These are phyloP conservation scores for Melieria picta DNA, from an alignment of 2,888 invertebrate species.

Conservation along the genomic window DNA sequence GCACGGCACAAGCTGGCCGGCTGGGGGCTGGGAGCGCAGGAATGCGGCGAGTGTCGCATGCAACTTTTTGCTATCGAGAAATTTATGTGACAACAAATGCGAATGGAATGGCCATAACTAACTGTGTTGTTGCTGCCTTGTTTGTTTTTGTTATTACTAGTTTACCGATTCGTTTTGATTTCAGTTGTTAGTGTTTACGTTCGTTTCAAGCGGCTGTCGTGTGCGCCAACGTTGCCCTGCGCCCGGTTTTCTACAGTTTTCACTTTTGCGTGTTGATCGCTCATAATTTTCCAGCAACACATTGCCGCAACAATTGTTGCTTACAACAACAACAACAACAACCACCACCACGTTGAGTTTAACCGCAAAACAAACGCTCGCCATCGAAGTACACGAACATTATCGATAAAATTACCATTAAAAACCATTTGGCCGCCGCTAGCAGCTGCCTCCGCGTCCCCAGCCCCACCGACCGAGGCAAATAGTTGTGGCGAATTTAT, in stretches of 20 bases:
- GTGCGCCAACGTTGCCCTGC: neutral
- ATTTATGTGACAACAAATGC: constrained; percentile 32
- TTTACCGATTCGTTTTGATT: neutral
- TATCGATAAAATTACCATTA: constrained; percentile 63
- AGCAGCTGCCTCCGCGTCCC: neutral
- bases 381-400: constrained; percentile 59
- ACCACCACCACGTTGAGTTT: neutral
- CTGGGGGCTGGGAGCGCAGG: neutral
- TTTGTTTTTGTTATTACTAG: neutral
- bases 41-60: constrained; percentile 17
- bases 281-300: constrained; percentile 46
- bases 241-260: neutral
- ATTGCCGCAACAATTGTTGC: constrained; percentile 40
- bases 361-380: constrained; percentile 27
- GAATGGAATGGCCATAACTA: neutral
- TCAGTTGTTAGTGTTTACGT: constrained; percentile 17
- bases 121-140: neutral
- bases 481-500: constrained; percentile 14
- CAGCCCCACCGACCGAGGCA: neutral
- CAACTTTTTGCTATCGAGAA: constrained; percentile 28
- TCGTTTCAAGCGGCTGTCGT: neutral
- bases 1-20: neutral
- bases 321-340: constrained; percentile 14
- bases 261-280: constrained; percentile 47
- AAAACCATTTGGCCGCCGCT: constrained; percentile 35